Evolutionary conservation across 2,113 vertebrate genomes (phyloP).

Genomic region (Pluvianellus socialis): DNA sequence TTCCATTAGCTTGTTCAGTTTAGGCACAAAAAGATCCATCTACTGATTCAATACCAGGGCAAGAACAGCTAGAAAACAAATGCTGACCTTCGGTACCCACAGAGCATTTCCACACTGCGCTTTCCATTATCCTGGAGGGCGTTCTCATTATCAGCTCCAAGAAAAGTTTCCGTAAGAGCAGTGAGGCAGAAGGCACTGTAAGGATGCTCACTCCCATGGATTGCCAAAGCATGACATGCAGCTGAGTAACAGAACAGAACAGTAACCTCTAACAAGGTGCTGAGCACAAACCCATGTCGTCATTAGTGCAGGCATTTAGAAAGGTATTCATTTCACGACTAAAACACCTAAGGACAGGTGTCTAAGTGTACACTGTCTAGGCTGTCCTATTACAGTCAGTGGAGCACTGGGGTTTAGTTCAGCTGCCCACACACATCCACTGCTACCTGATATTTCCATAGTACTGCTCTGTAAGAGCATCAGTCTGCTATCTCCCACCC

Average conservation of each 20-base stretch:
- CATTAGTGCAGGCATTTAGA: background rate
- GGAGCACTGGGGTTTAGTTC: background rate
- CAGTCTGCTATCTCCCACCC: background rate
- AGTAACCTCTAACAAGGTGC: background rate
- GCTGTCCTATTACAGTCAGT: background rate
- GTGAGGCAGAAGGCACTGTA: background rate
- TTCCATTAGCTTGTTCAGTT: slow-evolving; percentile 7
- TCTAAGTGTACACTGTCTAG: background rate
- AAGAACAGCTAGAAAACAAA: slow-evolving; percentile 4
- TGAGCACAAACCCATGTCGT: background rate
- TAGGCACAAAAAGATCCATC: background rate
- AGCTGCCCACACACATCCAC: background rate
- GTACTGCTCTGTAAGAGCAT: background rate
- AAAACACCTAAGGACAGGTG: background rate
- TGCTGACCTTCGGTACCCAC: background rate
- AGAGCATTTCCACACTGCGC: background rate
- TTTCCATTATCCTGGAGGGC: slow-evolving; percentile 9
- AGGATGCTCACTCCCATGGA: background rate
- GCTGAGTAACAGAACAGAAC: background rate
- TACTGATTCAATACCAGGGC: background rate
- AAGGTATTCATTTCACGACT: background rate
- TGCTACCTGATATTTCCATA: background rate
- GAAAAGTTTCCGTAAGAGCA: slow-evolving; percentile 9
- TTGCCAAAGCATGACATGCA: background rate
- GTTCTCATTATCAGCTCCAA: background rate